Percentiles rank a stretch among this genome's conserved stretches.
phyloP scores from a whole-genome alignment of 2,113 vertebrate species.

The Rhinoptilus africanus region DNA sequence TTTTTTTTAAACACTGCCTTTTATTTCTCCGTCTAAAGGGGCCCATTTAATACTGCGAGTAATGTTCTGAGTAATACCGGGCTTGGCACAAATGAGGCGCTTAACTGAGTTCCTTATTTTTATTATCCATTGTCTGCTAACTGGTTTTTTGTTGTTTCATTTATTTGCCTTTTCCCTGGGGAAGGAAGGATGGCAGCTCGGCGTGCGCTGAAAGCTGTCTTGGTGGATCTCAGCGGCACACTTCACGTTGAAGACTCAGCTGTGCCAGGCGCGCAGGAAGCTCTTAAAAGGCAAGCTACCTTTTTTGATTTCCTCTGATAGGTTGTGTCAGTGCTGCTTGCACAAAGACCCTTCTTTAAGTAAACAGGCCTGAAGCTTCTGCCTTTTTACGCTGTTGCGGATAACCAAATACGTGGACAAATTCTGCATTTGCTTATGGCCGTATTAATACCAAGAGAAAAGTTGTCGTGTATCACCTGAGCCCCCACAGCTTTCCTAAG shows the following conservation, averaged over 20 bases:
- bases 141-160: constrained; percentile 40
- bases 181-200: constrained; percentile 81
- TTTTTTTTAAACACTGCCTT: background rate
- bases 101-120: constrained; percentile 54
- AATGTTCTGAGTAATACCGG: background rate
- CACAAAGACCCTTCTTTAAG: background rate
- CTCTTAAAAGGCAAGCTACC: constrained; percentile 84
- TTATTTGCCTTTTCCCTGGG: constrained; percentile 44
- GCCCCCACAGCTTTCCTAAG: background rate
- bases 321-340: background rate
- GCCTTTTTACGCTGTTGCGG: background rate
- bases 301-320: background rate
- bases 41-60: background rate
- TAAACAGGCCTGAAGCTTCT: background rate
- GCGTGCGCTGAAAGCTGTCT: constrained; percentile 85
- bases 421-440: background rate
- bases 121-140: constrained; percentile 67
- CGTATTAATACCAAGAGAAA: background rate
- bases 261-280: constrained; percentile 90
- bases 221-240: constrained; percentile 95
- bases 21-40: background rate
- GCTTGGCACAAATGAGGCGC: background rate
- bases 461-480: background rate
- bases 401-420: accelerated
- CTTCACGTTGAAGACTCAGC: constrained; percentile 92